A percentile compares a stretch with the other conserved stretches of the same genome.
Conservation (phyloP, 1,140 invertebrate species). For the Ips typographus region DNA sequence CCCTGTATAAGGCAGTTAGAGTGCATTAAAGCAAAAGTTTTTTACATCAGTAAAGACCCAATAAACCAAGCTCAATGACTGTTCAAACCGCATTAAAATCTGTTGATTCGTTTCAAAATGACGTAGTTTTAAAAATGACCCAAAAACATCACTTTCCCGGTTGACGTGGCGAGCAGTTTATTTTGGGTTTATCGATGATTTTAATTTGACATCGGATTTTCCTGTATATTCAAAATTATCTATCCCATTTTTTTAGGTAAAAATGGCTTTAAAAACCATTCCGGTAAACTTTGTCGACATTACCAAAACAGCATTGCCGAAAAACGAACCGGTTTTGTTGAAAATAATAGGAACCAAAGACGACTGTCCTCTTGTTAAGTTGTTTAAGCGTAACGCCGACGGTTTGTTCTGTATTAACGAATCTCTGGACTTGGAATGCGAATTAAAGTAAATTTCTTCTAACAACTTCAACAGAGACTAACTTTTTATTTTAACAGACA, state of each 20-base stretch:
- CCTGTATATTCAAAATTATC: conserved; percentile 26
- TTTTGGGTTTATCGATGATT: no score
- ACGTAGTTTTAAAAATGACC: no score
- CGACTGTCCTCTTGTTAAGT: conserved; percentile 56
- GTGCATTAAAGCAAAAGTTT: no score
- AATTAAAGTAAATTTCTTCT: conserved; percentile 43
- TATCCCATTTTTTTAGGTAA: conserved; percentile 22
- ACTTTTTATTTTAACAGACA: no score
- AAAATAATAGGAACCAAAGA: conserved; percentile 47
- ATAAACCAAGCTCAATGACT: no score
- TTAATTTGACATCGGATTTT: background rate
- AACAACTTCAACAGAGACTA: no score
- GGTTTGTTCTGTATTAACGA: conserved; percentile 64
- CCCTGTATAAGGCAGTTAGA: no score
- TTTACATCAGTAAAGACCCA: no score
- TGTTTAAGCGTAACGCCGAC: conserved; percentile 61
- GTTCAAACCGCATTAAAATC: no score
- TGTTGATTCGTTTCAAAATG: no score
- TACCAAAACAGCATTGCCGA: conserved; percentile 54
- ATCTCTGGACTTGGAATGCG: conserved; percentile 56
- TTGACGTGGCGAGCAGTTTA: no score
- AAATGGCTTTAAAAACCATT: conserved; percentile 51
- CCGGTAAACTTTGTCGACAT: conserved; percentile 54
- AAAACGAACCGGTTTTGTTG: conserved; percentile 51
- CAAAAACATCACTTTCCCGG: no score